A percentile compares a stretch with the other conserved stretches of the same genome.
Conservation (phyloP, 2,888 invertebrate species). For the Galeruca laticollis region DNA sequence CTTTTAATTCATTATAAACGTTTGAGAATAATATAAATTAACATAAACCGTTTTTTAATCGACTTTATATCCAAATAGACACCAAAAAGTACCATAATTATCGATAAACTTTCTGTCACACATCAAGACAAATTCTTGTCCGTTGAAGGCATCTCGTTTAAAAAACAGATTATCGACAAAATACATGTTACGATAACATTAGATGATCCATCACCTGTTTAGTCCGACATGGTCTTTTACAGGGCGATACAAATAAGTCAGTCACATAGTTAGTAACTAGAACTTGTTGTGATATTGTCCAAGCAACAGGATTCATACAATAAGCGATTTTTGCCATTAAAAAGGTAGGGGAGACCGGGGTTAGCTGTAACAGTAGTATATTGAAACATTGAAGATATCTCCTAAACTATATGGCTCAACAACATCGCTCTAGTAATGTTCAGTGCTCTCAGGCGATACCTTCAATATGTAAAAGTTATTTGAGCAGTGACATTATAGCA, state of each 20-base stretch:
- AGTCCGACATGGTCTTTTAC: constrained; percentile 25
- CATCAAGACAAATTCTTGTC: constrained; percentile 45
- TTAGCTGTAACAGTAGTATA: too few relatives aligned
- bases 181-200: constrained; percentile 60
- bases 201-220: constrained; percentile 58
- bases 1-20: not conserved
- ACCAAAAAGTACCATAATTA: constrained; percentile 31
- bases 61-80: constrained; percentile 34
- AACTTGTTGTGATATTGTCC: too few relatives aligned
- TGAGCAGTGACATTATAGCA: too few relatives aligned
- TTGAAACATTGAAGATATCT: too few relatives aligned
- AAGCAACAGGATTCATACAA: too few relatives aligned
- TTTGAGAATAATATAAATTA: constrained; percentile 12
- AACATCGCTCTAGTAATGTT: too few relatives aligned
- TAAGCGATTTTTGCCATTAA: too few relatives aligned
- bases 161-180: constrained; percentile 55
- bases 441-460: too few relatives aligned
- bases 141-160: constrained; percentile 46
- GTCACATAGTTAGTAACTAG: not conserved
- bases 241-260: constrained; percentile 11
- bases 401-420: too few relatives aligned
- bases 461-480: too few relatives aligned
- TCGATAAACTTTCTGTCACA: constrained; percentile 36
- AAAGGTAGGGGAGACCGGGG: too few relatives aligned
- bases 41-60: constrained; percentile 27